Evolutionary conservation across 2,797 vertebrate species (phyloP), one percentile per base, ranked within the genome.

Genomic region (Gadopsis bispinosus): DNA sequence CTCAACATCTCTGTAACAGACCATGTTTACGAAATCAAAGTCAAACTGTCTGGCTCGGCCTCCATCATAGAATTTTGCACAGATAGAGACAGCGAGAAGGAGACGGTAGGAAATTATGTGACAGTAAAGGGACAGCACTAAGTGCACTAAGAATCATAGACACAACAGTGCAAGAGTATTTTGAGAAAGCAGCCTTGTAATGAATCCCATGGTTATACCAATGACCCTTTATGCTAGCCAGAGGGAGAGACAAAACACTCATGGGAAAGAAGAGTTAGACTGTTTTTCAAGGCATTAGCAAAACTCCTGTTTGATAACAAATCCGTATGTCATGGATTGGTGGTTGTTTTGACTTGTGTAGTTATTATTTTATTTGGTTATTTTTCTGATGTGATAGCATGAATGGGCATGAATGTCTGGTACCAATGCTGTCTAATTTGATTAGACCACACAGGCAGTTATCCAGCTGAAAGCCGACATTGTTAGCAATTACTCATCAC

Each of bases 1-100:
- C 65, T 73, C 66, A 82, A 79, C 79, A 79, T 88, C 83, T 84
- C 64, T 7, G 74, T 79, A 90, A 80, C 82, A 50, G 73, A 72
- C 72, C 71, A 60, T 66, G 78, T 86, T 90, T 81, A 81, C 11
- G 2, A 81, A 89, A 83, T 83, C 87, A 81, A 78, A 81, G 74
- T 86, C 75, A 85, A 85, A 80, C 67, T 75, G 81, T 85, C 74
- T 74, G 79, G 73, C 64, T 65, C 11, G 14, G 77, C 81, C 66
- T 48, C 75, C 75, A 39, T 84, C 71, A 73, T 17, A 59, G 39
- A 73, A 41, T 60, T 43, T 53, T 73, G 56, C 20, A 20, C 55
- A 79, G 63, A 75, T 62, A 64, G 72, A 83, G 54, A 84, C 13
- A 12, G 48, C 51, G 45, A 58, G 22, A 69, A 61, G 68, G n/a